Base-by-base conservation (phyloP, 2,797 vertebrate species). In the Rhodeus uyekii region DNA sequence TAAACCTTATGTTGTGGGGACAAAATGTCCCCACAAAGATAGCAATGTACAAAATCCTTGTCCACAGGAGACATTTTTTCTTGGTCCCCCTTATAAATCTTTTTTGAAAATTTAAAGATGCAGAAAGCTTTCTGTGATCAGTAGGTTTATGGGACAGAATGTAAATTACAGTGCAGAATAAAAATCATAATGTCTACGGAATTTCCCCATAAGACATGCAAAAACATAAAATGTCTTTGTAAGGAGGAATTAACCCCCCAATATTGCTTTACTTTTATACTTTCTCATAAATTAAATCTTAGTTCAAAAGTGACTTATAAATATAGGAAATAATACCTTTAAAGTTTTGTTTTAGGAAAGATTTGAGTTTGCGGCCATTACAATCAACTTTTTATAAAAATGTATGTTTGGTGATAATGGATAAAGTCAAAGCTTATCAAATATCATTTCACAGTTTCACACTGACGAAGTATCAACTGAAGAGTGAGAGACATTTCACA, bases 401-500 rank as follows among this genome's bases (percentile, higher is more conserved):
- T 14, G 27, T 46, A 39, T 29, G 68, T 48, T 16, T 48, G 22
- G 36, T 7, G 5, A 7, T 39, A 67, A 24, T n/a, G 27, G 24
- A 1, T n/a, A n/a, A 50, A 12, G 5, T 24, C 75, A 48, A 18
- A 24, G 29, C 60, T 64, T 36, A 24, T 64, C 34, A 74, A 73
- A 73, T 55, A 48, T 36, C 7, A 24, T 34, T 36, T 63, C n/a
- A 44, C 10, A 44, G 38, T 46, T 50, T 55, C 27, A 44, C 34
- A 58, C 48, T 79, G 82, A 73, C 4, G 48, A 32, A 38, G 71
- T 7, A 55, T 73, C 19, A 24, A 9, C 48, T 24, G 48, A 74
- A 48, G 65, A 71, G 38, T 16, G 48, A 24, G 50, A 24, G 55
- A 29, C 6, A 16, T 79, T 67, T 83, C 80, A 84, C 67, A 87